A percentile compares a stretch with the other conserved stretches of the same genome.
Conservation (phyloP, 1,140 invertebrate genomes). For the Drosophila repletoides region DNA sequence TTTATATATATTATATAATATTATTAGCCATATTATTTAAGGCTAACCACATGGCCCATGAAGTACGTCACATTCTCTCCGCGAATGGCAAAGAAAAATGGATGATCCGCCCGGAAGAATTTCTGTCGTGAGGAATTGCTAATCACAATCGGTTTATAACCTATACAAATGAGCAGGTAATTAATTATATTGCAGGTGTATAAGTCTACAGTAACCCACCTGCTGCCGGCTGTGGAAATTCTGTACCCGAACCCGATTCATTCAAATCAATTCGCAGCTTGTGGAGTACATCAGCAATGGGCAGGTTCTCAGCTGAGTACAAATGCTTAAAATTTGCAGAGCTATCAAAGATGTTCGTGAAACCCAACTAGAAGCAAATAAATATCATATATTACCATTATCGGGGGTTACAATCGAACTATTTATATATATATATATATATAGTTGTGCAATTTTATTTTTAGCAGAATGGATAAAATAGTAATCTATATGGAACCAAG, state of each 20-base stretch:
- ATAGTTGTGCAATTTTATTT: too few relatives aligned
- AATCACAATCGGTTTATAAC: constrained; percentile 76
- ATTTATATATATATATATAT: too few relatives aligned
- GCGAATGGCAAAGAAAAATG: constrained; percentile 77
- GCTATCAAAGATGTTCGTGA: constrained; percentile 53
- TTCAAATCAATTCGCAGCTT: constrained; percentile 66
- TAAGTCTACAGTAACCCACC: constrained; percentile 40
- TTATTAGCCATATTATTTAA: constrained; percentile 29
- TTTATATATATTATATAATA: not conserved
- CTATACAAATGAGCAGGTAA: constrained; percentile 13
- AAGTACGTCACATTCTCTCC: constrained; percentile 66
- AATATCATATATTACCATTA: not conserved
- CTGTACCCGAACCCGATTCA: constrained; percentile 69
- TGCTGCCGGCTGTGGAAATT: constrained; percentile 27
- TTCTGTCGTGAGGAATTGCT: constrained; percentile 77
- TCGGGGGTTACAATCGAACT: not conserved
- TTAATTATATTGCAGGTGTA: too few relatives aligned
- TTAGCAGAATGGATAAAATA: too few relatives aligned
- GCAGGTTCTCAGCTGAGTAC: constrained; percentile 41
- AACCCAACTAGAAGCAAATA: constrained; percentile 52
- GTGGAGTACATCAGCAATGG: constrained; percentile 64
- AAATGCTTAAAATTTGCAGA: constrained; percentile 73
- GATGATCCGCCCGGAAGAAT: constrained; percentile 80
- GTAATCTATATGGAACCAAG: too few relatives aligned
- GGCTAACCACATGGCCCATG: constrained; percentile 67